Base-by-base conservation (phyloP, 2,888 invertebrate genomes). In the Diplolepis rosae region DNA sequence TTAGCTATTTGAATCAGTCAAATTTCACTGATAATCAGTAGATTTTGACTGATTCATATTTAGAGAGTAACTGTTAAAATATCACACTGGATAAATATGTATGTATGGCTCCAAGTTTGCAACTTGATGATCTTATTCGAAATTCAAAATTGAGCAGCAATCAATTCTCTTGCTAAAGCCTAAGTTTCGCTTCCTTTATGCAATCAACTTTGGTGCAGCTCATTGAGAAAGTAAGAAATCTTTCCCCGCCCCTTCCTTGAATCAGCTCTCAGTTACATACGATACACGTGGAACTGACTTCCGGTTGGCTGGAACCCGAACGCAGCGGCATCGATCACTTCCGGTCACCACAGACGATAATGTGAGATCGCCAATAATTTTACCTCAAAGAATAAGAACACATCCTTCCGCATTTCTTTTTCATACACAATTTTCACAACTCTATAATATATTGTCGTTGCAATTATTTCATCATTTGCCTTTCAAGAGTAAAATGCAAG, bases 291-390 rank as follows among this genome's bases (percentile, higher is more conserved):
- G 80, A 78, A 76, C 76, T 77, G 71, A 77, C 83, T 85, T 86
- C 86, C 84, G 84, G 82, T 81, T 79, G 74, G 77, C 78, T 74
- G 75, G 77, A 76, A 82, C 80, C 77, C 80, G 79, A 83, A 82
- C 81, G 80, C 84, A 84, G 83, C 82, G 81, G 85, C 84, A 84
- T 85, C 83, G 82, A 78, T 83, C 77, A 79, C 82, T 85, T 87
- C 85, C 85, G 83, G 82, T 83, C 77, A 78, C 75, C 78, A 71
- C 24, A 39, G n/a, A 22, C 61, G 24, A 22, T 39, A 61, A 61
- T 39, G 15, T 39, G 24, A n/a, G 24, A 27, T 61, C 61, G 39
- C 24, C 61, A 39, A 39, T 39, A 35, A 61, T 61, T n/a, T 61
- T 24, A 61, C 24, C 61, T 61, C n/a, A 27, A 61, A 61, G n/a